Conservation (phyloP, 2,113 vertebrate genomes). For the Myrmecophaga tridactyla region DNA sequence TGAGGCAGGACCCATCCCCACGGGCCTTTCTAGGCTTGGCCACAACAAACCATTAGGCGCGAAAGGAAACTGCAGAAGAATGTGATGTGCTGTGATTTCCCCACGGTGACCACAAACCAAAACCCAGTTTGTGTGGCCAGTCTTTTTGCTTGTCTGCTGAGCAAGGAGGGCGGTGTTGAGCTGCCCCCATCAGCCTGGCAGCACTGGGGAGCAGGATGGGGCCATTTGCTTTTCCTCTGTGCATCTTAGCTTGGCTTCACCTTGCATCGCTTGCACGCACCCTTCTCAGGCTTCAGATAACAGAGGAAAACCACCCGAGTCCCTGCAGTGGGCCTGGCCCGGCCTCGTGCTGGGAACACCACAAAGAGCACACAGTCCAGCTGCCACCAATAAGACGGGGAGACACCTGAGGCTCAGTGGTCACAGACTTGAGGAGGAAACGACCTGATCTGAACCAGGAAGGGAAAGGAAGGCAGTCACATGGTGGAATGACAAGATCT, state of each 20-base stretch:
- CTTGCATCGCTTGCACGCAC: background rate
- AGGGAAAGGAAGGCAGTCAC: background rate
- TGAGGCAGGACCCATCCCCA: background rate
- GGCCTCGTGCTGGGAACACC: background rate
- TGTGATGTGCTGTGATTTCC: background rate
- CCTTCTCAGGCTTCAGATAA: background rate
- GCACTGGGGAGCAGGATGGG: background rate
- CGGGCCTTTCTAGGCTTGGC: background rate
- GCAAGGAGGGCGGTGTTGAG: background rate
- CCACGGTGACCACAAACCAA: conserved; percentile 2
- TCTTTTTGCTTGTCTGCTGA: background rate
- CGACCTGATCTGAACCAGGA: background rate
- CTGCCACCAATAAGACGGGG: background rate
- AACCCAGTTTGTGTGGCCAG: background rate
- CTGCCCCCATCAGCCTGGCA: background rate
- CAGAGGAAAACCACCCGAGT: background rate
- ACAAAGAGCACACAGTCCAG: background rate
- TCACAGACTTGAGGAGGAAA: background rate
- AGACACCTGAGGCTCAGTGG: background rate
- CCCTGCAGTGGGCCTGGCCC: background rate
- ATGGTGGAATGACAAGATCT: background rate
- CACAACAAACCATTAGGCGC: background rate
- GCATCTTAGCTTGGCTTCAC: background rate
- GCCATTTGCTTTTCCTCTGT: background rate
- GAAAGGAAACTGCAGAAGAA: background rate